Evolutionary conservation across 2,888 invertebrate species (phyloP), one percentile per base, ranked within the genome.

Genomic region (Plebejus argus): DNA sequence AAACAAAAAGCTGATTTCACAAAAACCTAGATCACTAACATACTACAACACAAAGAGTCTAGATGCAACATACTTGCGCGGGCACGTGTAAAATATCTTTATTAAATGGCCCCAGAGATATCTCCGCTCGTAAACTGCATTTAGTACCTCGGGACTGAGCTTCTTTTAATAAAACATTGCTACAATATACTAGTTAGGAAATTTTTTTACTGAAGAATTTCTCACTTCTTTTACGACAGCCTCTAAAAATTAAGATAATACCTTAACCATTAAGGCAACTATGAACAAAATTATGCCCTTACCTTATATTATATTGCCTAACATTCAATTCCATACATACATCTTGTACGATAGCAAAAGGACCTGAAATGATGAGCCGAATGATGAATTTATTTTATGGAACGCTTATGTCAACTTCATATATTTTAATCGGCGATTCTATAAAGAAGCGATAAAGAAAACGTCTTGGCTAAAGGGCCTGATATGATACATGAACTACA

Each of bases 61-160:
- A 56, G 53, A 20, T 33, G 56, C 33, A 53, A 53, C 45, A 70
- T 66, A 18, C 71, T 82, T 80, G 80, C 82, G 77, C 80, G 83
- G 83, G 83, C 83, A 84, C 84, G 84, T 85, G 84, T 85, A 84
- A 84, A 85, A 83, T 84, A 81, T 78, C 84, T 84, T 86, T 86
- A 87, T 84, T 84, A 77, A 80, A 82, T 81, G 82, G 79, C 71
- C 82, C 82, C 82, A 2, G 49, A 72, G 49, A 72, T 45, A 72
- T 74, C 53, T 20, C 45, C 8, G 28, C 28, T 74, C 74, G 49
- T 74, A 53, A 74, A 74, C 23, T 28, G 20, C 12, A 49, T 70
- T 28, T 70, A 75, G 49, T 20, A 70, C 35, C 33, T 56, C 53
- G 5, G 49, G 53, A 18, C 53, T 53, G 33, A 72, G 71, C 53